Percentiles rank a stretch among this genome's conserved stretches.
Evolutionary conservation across 2,797 vertebrate genomes (phyloP).

Genomic region (Sciaenops ocellatus): DNA sequence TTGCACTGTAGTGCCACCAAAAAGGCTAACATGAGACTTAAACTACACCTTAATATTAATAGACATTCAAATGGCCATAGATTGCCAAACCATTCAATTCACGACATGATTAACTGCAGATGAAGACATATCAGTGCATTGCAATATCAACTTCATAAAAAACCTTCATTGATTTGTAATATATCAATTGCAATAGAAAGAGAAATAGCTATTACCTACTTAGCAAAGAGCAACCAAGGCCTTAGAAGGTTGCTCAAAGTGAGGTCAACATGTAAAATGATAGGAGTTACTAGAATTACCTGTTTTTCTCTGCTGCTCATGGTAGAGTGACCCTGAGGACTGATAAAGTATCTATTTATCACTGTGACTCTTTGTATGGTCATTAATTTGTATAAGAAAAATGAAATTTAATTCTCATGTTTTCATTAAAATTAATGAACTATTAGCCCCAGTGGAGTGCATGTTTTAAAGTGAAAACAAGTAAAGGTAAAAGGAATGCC

Average conservation of each 20-base stretch:
- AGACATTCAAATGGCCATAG: background rate
- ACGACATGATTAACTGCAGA: constrained; percentile 25
- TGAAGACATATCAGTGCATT: background rate
- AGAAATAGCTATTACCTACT: constrained; percentile 6
- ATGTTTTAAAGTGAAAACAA: constrained; percentile 32
- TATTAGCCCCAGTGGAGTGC: background rate
- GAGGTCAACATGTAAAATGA: constrained; percentile 39
- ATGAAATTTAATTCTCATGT: background rate
- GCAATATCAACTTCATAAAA: constrained; percentile 42
- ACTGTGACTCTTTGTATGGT: constrained; percentile 1
- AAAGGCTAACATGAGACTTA: background rate
- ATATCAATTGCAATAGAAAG: constrained; percentile 43
- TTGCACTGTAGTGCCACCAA: background rate
- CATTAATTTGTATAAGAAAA: background rate
- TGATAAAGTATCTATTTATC: constrained; percentile 24
- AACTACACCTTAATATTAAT: background rate
- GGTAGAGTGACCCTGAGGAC: constrained; percentile 18
- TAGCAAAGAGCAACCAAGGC: constrained; percentile 7
- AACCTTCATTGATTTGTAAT: constrained; percentile 52
- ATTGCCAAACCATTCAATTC: constrained; percentile 4
- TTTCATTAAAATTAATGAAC: constrained; percentile 4
- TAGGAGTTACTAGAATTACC: constrained; percentile 10
- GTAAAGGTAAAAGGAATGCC: constrained; percentile 19
- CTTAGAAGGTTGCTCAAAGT: constrained; percentile 4
- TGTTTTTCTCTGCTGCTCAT: background rate